A percentile compares a stretch with the other conserved stretches of the same genome.
phyloP scores from a whole-genome alignment of 1,140 invertebrate genomes.

The Leptoteleia sp. region DNA sequence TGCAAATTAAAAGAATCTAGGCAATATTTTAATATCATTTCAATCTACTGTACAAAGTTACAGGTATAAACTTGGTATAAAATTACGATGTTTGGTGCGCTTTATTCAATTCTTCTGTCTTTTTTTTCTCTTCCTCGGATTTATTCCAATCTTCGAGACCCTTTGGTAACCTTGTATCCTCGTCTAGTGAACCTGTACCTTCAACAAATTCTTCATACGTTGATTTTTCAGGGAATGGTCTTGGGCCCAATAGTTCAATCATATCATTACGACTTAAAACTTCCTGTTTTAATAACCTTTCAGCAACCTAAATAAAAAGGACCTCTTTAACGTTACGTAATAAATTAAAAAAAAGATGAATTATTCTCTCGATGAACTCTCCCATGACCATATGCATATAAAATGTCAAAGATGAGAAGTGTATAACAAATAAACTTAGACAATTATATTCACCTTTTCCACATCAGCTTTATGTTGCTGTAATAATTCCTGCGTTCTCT shows the following conservation, averaged over 20 bases:
- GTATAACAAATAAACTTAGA: too few relatives aligned
- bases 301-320: slow-evolving; percentile 88
- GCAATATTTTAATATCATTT: slow-evolving; percentile 46
- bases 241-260: slow-evolving; percentile 95
- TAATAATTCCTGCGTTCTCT: slow-evolving; percentile 91
- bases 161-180: slow-evolving; percentile 96
- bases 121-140: slow-evolving; percentile 76
- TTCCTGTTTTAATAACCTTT: slow-evolving; percentile 96
- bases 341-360: too few relatives aligned
- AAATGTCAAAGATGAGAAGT: too few relatives aligned
- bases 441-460: slow-evolving; percentile 87
- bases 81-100: slow-evolving; percentile 56
- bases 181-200: slow-evolving; percentile 98
- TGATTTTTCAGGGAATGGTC: slow-evolving; percentile 99
- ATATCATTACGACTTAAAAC: slow-evolving; percentile 98
- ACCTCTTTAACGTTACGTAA: too few relatives aligned
- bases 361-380: too few relatives aligned
- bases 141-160: slow-evolving; percentile 98
- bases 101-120: slow-evolving; percentile 63
- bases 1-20: slow-evolving; percentile 48
- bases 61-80: slow-evolving; percentile 60
- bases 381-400: too few relatives aligned
- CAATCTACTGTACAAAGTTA: slow-evolving; percentile 78
- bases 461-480: slow-evolving; percentile 93
- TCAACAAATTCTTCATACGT: slow-evolving; percentile 99